Base-by-base conservation (phyloP, 2,113 vertebrate genomes). In the Bagarius yarrelli region DNA sequence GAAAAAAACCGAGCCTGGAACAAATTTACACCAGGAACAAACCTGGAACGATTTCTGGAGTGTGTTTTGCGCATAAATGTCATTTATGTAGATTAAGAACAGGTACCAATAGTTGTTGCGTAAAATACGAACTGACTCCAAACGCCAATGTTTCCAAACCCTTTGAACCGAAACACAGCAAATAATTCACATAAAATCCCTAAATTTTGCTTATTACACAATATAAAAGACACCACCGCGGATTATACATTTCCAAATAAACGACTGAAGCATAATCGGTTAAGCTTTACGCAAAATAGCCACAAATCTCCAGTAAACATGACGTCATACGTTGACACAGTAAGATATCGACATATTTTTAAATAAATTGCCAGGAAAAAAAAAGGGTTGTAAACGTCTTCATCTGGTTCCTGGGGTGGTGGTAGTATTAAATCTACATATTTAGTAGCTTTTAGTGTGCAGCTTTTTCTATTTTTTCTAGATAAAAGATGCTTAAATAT, bases 141-240 rank as follows among this genome's bases (percentile, higher is more conserved):
- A 72, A 72, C 70, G 64, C 64, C 25, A 27, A 50, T 70, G 40
- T 70, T 50, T 70, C 40, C 67, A 70, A 70, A 70, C 50, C 47
- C 69, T n/a, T 25, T 27, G 47, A 52, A 52, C 69, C 44, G 4
- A 52, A 71, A 2, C 13, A 47, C 11, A 47, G 66, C 23, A 27
- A 50, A 71, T 50, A n/a, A 47, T 47, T 47, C 66, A 47, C 36
- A 70, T 4, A 50, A 50, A 52, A 50, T 50, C 67, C 13, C 25
- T 2, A 72, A 52, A 5, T 50, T n/a, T 23, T 60, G 25, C 4
- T 14, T 25, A 4, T 14, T 9, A n/a, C 11, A 3, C 9, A n/a
- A 57, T 3, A 57, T 25, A 60, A 19, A 9, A 50, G 2, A 27
- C 23, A 52, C 15, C 44, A 30, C n/a, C 15, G 5, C 25, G 27